Percentiles rank a stretch among this genome's conserved stretches.
phyloP scores from a whole-genome alignment of 2,113 vertebrate species.

The Ursus arctos region DNA sequence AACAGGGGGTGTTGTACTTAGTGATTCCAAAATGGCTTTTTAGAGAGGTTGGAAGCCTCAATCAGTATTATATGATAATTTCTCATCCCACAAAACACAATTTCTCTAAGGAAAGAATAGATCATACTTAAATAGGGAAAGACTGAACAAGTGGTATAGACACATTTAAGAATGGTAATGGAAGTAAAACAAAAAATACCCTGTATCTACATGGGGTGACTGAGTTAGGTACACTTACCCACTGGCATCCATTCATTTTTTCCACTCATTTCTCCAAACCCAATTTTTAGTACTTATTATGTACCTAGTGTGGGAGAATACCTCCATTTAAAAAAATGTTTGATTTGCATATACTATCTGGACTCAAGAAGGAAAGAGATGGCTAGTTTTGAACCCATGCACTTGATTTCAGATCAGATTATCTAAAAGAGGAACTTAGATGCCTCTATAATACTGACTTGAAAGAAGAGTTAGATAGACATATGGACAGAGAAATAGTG shows the following conservation, averaged over 20 bases:
- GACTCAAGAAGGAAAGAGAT: background rate
- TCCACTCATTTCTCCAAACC: background rate
- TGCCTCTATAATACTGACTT: background rate
- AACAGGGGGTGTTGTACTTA: background rate
- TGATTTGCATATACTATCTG: background rate
- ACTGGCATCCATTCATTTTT: background rate
- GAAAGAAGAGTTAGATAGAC: background rate
- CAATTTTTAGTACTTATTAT: background rate
- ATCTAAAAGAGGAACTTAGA: background rate
- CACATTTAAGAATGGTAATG: background rate
- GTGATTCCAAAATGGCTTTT: background rate
- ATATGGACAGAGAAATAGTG: background rate
- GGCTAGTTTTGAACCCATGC: background rate
- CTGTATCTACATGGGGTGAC: background rate
- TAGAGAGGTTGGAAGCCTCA: background rate
- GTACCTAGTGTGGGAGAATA: background rate
- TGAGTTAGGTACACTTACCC: background rate
- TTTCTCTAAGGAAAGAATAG: constrained; percentile 2
- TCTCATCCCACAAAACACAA: background rate
- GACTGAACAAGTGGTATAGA: too few relatives aligned
- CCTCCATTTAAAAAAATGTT: background rate
- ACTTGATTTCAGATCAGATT: constrained; percentile 30
- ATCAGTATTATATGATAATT: background rate
- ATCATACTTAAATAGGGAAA: background rate
- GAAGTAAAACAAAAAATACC: background rate